Evolutionary conservation across 2,797 vertebrate species (phyloP), one percentile per base, ranked within the genome.

Genomic region (Urosaurus nigricauda): DNA sequence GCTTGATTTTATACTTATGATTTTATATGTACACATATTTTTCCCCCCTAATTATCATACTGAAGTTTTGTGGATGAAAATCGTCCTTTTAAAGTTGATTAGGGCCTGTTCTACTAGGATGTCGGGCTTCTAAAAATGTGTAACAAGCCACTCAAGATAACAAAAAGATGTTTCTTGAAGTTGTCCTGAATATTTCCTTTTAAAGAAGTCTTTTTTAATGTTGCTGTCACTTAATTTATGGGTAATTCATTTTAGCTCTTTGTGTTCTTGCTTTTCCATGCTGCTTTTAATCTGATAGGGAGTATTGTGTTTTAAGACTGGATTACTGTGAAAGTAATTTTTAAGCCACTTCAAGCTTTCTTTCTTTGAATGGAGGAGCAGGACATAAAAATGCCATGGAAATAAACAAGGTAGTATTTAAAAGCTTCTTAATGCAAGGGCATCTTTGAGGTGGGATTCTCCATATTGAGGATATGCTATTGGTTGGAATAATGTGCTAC

Each of bases 1-100:
- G 87, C 85, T 93, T 92, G 88, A 85, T 94, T 95, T 95, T 26
- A 73, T 82, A 84, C 13, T 16, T 26, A n/a, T n/a, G n/a, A n/a
- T n/a, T n/a, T n/a, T n/a, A n/a, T n/a, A n/a, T n/a, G n/a, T n/a
- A n/a, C n/a, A n/a, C n/a, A n/a, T n/a, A n/a, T n/a, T n/a, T n/a
- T 12, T 2, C 32, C 16, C 12, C 1, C 5, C 77, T 91, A 93
- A 86, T 92, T 92, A 85, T 91, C 47, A 73, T 84, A 86, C 78
- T 90, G 86, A 88, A 93, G 83, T 92, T 90, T 92, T 58, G 53
- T 17, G 65, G 89, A 92, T 71, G 51, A 88, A 84, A 17, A 40
- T 88, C 53, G 9, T 53, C 79, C 83, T 43, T n/a, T 89, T 40
- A 16, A 24, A 79, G 24, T 14, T 40, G 5, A 9, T n/a, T 26